Conservation (phyloP, 2,797 vertebrate species). For the Spinus olivaceus region DNA sequence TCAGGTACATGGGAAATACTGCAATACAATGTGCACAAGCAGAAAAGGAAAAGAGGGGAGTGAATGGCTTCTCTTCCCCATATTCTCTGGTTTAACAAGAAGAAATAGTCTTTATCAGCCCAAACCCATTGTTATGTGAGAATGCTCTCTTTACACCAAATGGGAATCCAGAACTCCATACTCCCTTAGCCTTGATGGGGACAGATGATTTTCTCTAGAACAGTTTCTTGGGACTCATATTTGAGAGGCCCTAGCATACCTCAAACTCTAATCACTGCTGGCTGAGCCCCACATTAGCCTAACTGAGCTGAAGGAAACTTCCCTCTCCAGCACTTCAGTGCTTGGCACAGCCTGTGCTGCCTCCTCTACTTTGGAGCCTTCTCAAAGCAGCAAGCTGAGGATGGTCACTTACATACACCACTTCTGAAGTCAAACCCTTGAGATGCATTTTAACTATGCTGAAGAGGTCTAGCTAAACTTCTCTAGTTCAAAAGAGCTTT, state of each 20-base stretch:
- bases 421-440: slow-evolving; percentile 17
- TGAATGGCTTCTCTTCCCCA: neutral
- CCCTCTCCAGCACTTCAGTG: neutral
- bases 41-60: neutral
- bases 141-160: neutral
- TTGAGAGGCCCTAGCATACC: neutral
- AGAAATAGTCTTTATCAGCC: neutral
- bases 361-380: neutral
- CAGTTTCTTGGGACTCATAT: neutral
- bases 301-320: neutral
- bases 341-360: neutral
- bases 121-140: neutral
- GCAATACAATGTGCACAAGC: neutral
- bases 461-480: slow-evolving; percentile 35
- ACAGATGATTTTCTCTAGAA: neutral
- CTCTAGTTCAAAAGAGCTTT: slow-evolving; percentile 38
- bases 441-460: slow-evolving; percentile 20
- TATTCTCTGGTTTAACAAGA: neutral
- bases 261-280: neutral
- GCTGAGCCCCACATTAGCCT: neutral
- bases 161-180: neutral
- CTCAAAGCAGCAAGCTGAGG: neutral
- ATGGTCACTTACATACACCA: neutral
- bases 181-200: neutral
- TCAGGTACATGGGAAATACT: neutral